Percentiles rank a stretch among this genome's conserved stretches.
These are phyloP conservation scores for Epinotia demarniana DNA, from an alignment of 2,888 invertebrate genomes.

Conservation along the genomic window DNA sequence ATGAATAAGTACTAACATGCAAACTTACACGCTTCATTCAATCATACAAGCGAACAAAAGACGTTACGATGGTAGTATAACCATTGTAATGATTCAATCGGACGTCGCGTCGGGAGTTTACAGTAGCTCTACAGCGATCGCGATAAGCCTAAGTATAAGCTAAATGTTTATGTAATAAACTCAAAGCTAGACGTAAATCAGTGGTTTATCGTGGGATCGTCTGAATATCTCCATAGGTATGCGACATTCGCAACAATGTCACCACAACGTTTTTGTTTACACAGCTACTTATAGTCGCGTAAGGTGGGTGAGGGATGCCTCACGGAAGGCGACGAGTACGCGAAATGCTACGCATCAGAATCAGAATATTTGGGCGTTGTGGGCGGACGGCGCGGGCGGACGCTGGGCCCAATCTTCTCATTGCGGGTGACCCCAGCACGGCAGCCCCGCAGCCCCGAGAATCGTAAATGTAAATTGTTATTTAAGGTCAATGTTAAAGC, in stretches of 20 bases:
- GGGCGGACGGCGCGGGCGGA: conserved; percentile 61
- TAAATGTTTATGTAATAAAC: conserved; percentile 24
- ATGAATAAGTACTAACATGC: conserved; percentile 26
- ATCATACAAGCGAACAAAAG: conserved; percentile 37
- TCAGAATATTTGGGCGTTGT: conserved; percentile 34
- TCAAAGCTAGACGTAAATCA: conserved; percentile 4
- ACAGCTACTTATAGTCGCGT: conserved; percentile 20
- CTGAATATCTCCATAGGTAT: not conserved
- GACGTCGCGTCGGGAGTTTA: conserved; percentile 29
- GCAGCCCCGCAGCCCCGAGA: conserved; percentile 56
- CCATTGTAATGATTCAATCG: conserved; percentile 36
- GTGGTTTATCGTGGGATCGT: conserved; percentile 12
- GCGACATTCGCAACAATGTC: conserved; percentile 27
- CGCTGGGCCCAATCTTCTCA: conserved; percentile 73
- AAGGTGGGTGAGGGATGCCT: conserved; percentile 4
- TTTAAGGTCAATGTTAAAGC: conserved; percentile 74
- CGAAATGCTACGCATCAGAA: conserved; percentile 35
- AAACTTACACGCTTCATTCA: conserved; percentile 22
- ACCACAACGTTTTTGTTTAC: conserved; percentile 19
- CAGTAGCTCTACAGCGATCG: conserved; percentile 26
- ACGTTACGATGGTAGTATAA: conserved; percentile 1
- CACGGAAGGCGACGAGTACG: conserved; percentile 39
- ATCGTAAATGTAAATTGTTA: conserved; percentile 72
- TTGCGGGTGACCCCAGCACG: conserved; percentile 68
- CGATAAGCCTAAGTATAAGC: conserved; percentile 17